phyloP scores from a whole-genome alignment of 1,140 invertebrate species.

The Parasteatoda tepidariorum region DNA sequence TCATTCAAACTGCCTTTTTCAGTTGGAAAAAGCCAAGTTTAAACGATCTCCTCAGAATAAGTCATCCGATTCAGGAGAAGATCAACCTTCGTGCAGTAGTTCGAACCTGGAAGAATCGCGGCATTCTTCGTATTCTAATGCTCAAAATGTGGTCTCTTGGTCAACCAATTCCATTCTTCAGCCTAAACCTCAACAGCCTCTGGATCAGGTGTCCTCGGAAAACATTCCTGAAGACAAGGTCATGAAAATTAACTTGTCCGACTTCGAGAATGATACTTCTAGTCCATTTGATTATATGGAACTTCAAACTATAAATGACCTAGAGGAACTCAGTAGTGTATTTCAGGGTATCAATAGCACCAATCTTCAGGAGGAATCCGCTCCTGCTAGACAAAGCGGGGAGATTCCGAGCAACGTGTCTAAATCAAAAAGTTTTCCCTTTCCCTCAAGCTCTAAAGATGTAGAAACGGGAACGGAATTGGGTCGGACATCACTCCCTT shows the following conservation, averaged over 20 bases:
- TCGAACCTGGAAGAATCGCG: neutral
- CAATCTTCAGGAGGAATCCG: neutral
- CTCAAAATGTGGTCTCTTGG: conserved; percentile 12
- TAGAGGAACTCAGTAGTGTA: conserved; percentile 82
- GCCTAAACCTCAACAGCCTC: conserved; percentile 2
- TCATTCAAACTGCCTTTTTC: neutral
- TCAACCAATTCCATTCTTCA: conserved; percentile 7
- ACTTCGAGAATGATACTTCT: conserved; percentile 89
- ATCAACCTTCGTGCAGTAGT: neutral
- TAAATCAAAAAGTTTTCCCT: conserved; percentile 49
- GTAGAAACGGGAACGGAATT: neutral
- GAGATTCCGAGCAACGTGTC: neutral
- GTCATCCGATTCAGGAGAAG: neutral
- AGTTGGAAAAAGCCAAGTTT: neutral
- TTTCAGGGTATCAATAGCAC: conserved; percentile 55
- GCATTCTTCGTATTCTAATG: conserved; percentile 4
- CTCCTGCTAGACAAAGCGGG: neutral
- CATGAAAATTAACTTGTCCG: conserved; percentile 67
- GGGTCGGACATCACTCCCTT: neutral
- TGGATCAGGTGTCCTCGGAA: neutral
- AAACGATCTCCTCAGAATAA: conserved; percentile 9
- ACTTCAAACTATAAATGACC: conserved; percentile 89
- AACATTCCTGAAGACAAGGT: conserved; percentile 68
- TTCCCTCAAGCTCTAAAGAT: conserved; percentile 13
- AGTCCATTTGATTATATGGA: conserved; percentile 92